Evolutionary conservation across 2,113 vertebrate species (phyloP).

Genomic region (Hoplias malabaricus): DNA sequence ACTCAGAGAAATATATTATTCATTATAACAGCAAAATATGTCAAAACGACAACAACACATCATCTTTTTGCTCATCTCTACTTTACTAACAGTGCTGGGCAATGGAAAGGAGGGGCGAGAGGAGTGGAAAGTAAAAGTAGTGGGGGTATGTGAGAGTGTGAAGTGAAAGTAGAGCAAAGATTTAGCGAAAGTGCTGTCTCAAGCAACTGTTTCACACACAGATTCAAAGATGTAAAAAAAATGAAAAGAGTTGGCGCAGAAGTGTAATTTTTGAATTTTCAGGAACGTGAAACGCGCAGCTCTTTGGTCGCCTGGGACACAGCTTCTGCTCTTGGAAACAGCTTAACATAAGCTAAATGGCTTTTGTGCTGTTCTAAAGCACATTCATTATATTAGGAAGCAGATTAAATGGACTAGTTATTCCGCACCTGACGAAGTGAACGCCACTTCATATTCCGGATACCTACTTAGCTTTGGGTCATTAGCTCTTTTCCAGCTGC

Average conservation of each 20-base stretch:
- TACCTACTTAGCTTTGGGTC: not conserved
- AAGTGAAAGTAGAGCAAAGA: slow-evolving; percentile 17
- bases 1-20: too few species aligned
- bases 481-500: slow-evolving; percentile 7
- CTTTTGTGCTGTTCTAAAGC: not conserved
- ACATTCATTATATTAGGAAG: not conserved
- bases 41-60: too few species aligned
- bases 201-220: not conserved
- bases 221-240: not conserved
- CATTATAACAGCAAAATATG: too few species aligned
- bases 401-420: not conserved
- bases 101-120: not conserved
- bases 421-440: not conserved
- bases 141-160: not conserved
- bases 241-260: not conserved
- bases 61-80: too few species aligned
- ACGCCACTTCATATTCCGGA: not conserved
- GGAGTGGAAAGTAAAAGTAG: not conserved
- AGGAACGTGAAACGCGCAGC: not conserved
- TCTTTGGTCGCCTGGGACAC: not conserved
- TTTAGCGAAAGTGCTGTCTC: not conserved
- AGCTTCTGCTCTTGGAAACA: not conserved
- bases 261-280: not conserved
- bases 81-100: too few species aligned
- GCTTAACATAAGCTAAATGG: not conserved